Percentiles rank a stretch among this genome's conserved stretches.
Evolutionary conservation across 1,140 invertebrate genomes (phyloP).

Genomic region (Choristoneura fumiferana): DNA sequence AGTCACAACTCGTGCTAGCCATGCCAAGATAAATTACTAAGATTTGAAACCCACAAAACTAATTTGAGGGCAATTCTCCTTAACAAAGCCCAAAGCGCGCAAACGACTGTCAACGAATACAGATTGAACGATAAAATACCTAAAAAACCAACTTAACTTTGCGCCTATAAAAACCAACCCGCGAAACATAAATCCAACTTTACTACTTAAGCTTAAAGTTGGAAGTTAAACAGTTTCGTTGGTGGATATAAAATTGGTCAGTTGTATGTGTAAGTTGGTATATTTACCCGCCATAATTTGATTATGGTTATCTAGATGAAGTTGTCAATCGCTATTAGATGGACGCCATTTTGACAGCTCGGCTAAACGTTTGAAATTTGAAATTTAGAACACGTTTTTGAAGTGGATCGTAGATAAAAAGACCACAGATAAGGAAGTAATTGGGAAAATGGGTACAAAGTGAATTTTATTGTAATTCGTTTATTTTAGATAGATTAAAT

Average conservation of each 20-base stretch:
- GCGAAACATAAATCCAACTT: background rate
- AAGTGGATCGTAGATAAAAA: no score
- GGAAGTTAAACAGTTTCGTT: no score
- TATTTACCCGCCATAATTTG: conserved; percentile 54
- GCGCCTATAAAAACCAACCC: conserved; percentile 20
- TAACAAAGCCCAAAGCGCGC: conserved; percentile 48
- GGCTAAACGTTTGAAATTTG: conserved; percentile 28
- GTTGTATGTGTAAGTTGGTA: conserved; percentile 27
- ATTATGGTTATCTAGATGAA: conserved; percentile 61
- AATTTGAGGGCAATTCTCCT: conserved; percentile 52
- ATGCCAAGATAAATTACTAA: conserved; percentile 35
- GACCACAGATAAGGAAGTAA: no score
- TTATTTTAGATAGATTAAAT: no score
- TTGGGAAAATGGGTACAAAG: no score
- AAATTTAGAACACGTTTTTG: conserved; percentile 2
- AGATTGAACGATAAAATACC: conserved; percentile 47
- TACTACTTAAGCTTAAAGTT: background rate
- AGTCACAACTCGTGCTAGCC: no score
- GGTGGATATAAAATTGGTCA: conserved; percentile 4
- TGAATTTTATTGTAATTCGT: no score
- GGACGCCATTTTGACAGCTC: conserved; percentile 47
- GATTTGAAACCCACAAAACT: conserved; percentile 42
- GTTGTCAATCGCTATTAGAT: conserved; percentile 55
- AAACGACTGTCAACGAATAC: conserved; percentile 49
- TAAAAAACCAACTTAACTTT: conserved; percentile 24